These are phyloP conservation scores for Calameuta idolon DNA, from an alignment of 2,888 invertebrate species.

Conservation along the genomic window DNA sequence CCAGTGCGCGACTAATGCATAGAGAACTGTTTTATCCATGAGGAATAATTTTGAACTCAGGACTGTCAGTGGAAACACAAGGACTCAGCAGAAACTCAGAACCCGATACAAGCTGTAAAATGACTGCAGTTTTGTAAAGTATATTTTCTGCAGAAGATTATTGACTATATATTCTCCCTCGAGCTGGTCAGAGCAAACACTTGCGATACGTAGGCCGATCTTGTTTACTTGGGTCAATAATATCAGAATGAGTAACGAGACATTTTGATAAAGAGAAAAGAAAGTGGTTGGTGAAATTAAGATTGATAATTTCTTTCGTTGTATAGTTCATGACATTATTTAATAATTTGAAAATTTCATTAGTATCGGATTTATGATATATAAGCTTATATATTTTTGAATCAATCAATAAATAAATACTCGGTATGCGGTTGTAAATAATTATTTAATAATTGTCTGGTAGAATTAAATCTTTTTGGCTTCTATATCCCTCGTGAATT, in stretches of 20 bases:
- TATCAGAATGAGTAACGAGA: slow-evolving; percentile 19
- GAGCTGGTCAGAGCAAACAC: neutral
- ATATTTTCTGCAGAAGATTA: neutral
- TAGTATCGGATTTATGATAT: too few relatives aligned
- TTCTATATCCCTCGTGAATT: neutral
- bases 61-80: too few relatives aligned
- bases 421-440: neutral
- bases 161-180: neutral
- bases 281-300: too few relatives aligned
- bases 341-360: too few relatives aligned
- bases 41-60: too few relatives aligned
- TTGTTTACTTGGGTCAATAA: slow-evolving; percentile 12
- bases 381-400: too few relatives aligned
- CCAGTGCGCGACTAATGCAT: slow-evolving; percentile 46
- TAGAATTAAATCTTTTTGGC: neutral
- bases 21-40: slow-evolving; percentile 33
- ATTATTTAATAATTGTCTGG: neutral
- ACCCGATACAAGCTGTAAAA: too few relatives aligned
- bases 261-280: slow-evolving; percentile 37
- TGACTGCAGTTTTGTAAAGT: neutral
- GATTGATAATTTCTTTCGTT: too few relatives aligned
- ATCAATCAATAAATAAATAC: neutral
- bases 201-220: neutral
- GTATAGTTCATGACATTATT: too few relatives aligned
- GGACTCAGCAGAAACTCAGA: too few relatives aligned